Evolutionary conservation across 2,113 vertebrate genomes (phyloP).

Genomic region (Pelecanoides urinatrix): DNA sequence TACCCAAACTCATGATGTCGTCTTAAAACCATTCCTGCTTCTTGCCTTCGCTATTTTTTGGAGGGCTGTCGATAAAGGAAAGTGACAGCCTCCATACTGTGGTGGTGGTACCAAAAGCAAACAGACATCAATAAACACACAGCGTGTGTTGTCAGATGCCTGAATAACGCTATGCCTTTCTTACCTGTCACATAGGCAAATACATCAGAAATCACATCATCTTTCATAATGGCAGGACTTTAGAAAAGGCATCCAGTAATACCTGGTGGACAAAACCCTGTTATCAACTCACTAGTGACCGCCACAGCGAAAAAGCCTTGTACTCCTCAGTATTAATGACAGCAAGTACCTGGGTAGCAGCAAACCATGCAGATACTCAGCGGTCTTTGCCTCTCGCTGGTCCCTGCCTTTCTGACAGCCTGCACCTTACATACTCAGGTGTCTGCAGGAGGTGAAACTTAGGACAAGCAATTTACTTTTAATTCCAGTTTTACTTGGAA

Average conservation of each 20-base stretch:
- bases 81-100: not conserved
- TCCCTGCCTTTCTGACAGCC: not conserved
- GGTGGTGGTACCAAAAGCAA: not conserved
- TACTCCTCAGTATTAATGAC: not conserved
- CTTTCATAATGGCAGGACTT: not conserved
- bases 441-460: not conserved
- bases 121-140: not conserved
- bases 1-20: not conserved
- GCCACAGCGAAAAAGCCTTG: not conserved
- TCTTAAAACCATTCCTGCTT: not conserved
- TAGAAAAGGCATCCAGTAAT: not conserved
- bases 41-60: not conserved
- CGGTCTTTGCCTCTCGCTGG: not conserved
- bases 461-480: not conserved
- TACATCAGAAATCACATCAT: not conserved
- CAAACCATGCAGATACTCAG: not conserved
- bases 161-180: not conserved
- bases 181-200: not conserved
- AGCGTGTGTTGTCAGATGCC: accelerated
- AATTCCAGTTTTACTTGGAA: not conserved
- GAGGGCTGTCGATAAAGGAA: not conserved
- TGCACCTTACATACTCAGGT: not conserved
- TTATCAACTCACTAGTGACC: not conserved
- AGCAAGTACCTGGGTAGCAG: not conserved
- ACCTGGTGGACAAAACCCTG: not conserved